Evolutionary conservation across 2,113 vertebrate species (phyloP), one percentile per base, ranked within the genome.

Genomic region (Pterophyllum scalare): DNA sequence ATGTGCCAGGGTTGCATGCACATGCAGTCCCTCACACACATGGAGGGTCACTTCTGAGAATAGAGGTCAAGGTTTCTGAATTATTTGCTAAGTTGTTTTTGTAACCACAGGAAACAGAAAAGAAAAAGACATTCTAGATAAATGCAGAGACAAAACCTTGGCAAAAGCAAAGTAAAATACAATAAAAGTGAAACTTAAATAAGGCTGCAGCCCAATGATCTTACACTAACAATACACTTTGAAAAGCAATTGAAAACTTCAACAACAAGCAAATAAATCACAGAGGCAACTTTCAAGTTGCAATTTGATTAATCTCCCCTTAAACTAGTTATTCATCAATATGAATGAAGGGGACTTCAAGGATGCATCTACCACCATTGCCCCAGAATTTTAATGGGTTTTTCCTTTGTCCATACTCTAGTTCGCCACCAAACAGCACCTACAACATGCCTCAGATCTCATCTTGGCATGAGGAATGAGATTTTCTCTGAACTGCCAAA

Each of bases 21-120:
- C 80, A 92, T 46, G 8, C 46, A 24, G 20, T 79, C 43, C 38
- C 58, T 46, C 72, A 38, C 59, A 80, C 35, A 85, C 77, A 46
- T n/a, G 22, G 59, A 56, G 62, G 81, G 87, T 91, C 85, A 89
- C 10, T 35, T 86, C 74, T 26, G 75, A 84, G 75, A 91, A 80
- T 38, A 46, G 33, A 84, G 81, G 86, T 86, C 61, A 82, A 78
- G 70, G 86, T 89, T 72, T 77, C 20, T 54, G 67, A 62, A 38
- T n/a, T 4, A 26, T 70, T 70, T 65, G 59, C 52, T 61, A 81
- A 87, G 49, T 15, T 40, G 40, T 78, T 67, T 78, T 58, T 81
- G 65, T 20, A 88, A 75, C 75, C 3, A 3, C 54, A 59, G 70
- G 61, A 86, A 72, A 58, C 6, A 43, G 64, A 54, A 46, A 72